These are phyloP conservation scores for Oncorhynchus gorbuscha DNA, from an alignment of 2,113 vertebrate genomes.

Conservation along the genomic window DNA sequence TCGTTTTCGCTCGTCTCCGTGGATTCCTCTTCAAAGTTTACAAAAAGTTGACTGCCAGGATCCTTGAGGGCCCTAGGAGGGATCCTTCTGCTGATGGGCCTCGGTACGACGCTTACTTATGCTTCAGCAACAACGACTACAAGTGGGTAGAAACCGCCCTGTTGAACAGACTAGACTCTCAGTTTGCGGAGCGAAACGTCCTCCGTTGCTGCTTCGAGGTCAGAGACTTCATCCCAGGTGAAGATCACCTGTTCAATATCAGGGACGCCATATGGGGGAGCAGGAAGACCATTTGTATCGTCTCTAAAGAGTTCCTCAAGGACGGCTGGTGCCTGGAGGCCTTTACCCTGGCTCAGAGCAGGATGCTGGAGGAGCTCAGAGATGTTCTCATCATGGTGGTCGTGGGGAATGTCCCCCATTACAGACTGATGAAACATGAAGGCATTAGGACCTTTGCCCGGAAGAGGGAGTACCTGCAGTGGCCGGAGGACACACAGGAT, in stretches of 20 bases:
- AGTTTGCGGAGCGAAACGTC: constrained; percentile 79
- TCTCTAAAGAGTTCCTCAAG: constrained; percentile 85
- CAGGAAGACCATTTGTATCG: constrained; percentile 82
- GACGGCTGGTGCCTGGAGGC: constrained; percentile 92
- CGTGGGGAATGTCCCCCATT: constrained; percentile 81
- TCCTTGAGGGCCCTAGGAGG: constrained; percentile 51
- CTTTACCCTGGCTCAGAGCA: constrained; percentile 82
- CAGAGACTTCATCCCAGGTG: constrained; percentile 87
- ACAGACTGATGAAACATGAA: constrained; percentile 80
- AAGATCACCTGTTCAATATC: constrained; percentile 84
- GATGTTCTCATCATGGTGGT: constrained; percentile 82
- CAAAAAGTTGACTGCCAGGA: constrained; percentile 56
- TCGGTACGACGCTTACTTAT: constrained; percentile 83
- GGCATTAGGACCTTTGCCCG: constrained; percentile 75
- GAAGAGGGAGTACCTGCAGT: constrained; percentile 76
- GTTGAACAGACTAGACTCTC: constrained; percentile 79
- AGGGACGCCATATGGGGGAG: constrained; percentile 83
- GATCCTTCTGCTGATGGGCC: background rate
- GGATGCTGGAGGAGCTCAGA: constrained; percentile 75
- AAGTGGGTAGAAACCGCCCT: constrained; percentile 84
- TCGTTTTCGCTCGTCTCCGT: constrained; percentile 64
- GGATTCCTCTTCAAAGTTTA: constrained; percentile 78
- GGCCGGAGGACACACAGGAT: constrained; percentile 89
- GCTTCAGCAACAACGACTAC: constrained; percentile 84
- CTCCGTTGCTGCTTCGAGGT: constrained; percentile 87